Conservation (phyloP, 1,140 invertebrate species). For the Diachasmimorpha longicaudata region DNA sequence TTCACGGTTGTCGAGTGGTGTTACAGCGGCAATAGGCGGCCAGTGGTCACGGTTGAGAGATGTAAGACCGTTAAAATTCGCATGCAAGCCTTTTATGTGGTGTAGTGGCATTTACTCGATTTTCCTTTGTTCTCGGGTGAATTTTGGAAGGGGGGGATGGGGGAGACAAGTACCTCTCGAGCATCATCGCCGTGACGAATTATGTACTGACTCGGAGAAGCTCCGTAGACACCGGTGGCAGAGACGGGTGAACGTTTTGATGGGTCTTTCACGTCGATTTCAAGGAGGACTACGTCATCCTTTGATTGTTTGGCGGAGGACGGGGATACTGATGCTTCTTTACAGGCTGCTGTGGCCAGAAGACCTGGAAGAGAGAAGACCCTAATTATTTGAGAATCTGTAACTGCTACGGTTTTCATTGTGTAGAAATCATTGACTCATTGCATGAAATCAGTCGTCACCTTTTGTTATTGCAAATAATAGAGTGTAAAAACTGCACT, state of each 20-base stretch:
- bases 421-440: neutral
- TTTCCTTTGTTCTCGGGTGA: neutral
- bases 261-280: constrained; percentile 58
- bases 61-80: neutral
- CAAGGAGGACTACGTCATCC: constrained; percentile 54
- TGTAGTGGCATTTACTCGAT: neutral
- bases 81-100: neutral
- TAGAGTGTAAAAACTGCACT: neutral
- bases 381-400: neutral
- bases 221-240: constrained; percentile 50
- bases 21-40: constrained; percentile 39
- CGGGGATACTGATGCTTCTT: neutral
- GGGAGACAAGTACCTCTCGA: constrained; percentile 52
- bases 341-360: neutral
- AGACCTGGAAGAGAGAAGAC: neutral
- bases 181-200: constrained; percentile 54
- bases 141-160: neutral
- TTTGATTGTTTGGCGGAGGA: constrained; percentile 34
- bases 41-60: constrained; percentile 46
- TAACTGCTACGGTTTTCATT: neutral
- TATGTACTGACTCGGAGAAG: constrained; percentile 52
- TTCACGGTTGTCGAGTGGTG: constrained; percentile 31
- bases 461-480: neutral
- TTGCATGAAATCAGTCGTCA: neutral
- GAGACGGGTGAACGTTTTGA: constrained; percentile 56